Conservation (phyloP, 1,140 invertebrate genomes). For the Meloidogyne floridensis region DNA sequence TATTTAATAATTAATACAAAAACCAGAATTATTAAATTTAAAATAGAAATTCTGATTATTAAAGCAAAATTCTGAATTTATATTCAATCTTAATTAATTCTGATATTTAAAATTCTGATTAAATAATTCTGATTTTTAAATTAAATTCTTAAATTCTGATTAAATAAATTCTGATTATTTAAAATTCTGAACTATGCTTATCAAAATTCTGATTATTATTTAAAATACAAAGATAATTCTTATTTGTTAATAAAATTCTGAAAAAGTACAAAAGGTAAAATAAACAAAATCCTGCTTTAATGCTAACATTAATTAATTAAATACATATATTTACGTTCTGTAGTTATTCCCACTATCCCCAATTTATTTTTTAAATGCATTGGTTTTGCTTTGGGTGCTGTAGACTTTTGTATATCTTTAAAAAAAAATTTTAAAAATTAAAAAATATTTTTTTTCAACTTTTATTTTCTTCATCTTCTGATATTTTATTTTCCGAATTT, state of each 20-base stretch:
- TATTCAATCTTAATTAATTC: too few relatives aligned
- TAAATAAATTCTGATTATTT: too few relatives aligned
- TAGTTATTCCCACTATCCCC: not conserved
- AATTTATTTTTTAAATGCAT: not conserved
- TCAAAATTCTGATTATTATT: not conserved
- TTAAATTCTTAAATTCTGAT: too few relatives aligned
- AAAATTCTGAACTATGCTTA: too few relatives aligned
- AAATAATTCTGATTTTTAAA: constrained; percentile 4
- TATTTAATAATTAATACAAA: too few relatives aligned
- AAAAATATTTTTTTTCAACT: not conserved
- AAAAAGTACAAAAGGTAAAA: too few relatives aligned
- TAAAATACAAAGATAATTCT: not conserved
- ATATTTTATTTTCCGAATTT: not conserved
- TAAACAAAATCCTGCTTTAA: not conserved
- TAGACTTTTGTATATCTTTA: not conserved
- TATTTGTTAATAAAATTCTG: not conserved
- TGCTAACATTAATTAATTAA: too few relatives aligned
- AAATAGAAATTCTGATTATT: too few relatives aligned
- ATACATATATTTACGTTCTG: not conserved
- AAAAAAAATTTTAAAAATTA: not conserved
- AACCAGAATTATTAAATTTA: too few relatives aligned
- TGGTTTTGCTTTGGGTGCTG: not conserved
- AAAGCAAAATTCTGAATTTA: too few relatives aligned
- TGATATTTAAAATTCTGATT: too few relatives aligned
- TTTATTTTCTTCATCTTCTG: not conserved